Evolutionary conservation across 2,888 invertebrate genomes (phyloP).

Genomic region (Lordiphosa fenestrarum): DNA sequence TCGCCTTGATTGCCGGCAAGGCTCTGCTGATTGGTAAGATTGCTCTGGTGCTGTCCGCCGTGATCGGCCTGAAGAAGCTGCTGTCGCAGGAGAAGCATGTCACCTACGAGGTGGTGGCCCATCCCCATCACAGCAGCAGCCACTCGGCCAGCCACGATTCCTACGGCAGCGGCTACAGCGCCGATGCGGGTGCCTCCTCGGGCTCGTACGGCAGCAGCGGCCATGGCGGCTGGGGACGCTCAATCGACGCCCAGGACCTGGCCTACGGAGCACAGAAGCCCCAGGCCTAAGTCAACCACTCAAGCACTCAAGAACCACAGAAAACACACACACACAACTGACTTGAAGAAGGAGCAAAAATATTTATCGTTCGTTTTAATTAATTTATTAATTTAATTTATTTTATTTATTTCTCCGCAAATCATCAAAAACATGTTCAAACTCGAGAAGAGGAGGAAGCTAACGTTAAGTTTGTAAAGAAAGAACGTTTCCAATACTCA

Average conservation of each 20-base stretch:
- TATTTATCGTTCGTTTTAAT: constrained; percentile 73
- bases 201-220: constrained; percentile 85
- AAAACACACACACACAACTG: constrained; percentile 17
- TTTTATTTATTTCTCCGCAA: constrained; percentile 73
- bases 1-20: constrained; percentile 92
- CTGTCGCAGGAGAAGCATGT: constrained; percentile 91
- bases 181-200: constrained; percentile 82
- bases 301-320: constrained; percentile 15
- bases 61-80: constrained; percentile 91
- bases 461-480: constrained; percentile 69
- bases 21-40: constrained; percentile 92
- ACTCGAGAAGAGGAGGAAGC: constrained; percentile 37
- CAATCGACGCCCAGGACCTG: constrained; percentile 87
- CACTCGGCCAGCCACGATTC: constrained; percentile 86
- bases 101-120: constrained; percentile 92
- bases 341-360: constrained; percentile 55
- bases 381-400: constrained; percentile 77
- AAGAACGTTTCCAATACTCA: constrained; percentile 64
- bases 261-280: constrained; percentile 90
- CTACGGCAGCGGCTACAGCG: constrained; percentile 82
- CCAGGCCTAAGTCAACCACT: constrained; percentile 66
- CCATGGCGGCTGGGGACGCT: constrained; percentile 88
- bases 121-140: constrained; percentile 88
- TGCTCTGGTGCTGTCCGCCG: constrained; percentile 90
- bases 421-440: constrained; percentile 23